phyloP scores from a whole-genome alignment of 92 coral and sea anemone genomes.

The Isaurus tuberculatus region DNA sequence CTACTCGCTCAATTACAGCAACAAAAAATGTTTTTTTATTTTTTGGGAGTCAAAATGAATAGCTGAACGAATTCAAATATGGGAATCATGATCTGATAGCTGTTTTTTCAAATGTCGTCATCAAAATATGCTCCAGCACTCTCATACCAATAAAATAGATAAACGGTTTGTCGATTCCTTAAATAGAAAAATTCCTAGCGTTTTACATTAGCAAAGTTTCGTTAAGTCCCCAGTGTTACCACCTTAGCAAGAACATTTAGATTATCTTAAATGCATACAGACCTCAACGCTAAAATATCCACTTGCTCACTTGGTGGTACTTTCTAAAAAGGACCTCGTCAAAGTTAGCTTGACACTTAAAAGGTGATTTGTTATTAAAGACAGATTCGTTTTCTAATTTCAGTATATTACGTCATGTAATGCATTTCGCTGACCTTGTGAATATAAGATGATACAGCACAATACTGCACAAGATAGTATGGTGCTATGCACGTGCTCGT shows the following conservation, averaged over 20 bases:
- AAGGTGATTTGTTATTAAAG: slow-evolving; percentile 2
- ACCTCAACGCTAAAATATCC: slow-evolving; percentile 7
- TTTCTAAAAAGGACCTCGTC: background rate
- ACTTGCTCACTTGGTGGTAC: background rate
- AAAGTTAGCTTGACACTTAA: slow-evolving; percentile 2
- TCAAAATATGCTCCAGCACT: background rate
- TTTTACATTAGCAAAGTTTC: background rate
- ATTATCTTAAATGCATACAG: background rate
- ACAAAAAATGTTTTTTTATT: no score
- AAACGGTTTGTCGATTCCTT: background rate
- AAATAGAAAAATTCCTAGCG: background rate
- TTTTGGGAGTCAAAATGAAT: no score
- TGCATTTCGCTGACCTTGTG: background rate
- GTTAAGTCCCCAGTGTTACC: background rate
- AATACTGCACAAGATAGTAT: no score
- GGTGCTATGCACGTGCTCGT: no score
- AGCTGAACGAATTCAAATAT: no score
- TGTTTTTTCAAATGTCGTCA: background rate
- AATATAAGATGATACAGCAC: no score
- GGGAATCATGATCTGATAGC: background rate
- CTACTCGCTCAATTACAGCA: no score
- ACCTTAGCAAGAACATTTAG: background rate
- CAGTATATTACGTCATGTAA: slow-evolving; percentile 5
- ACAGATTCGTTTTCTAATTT: background rate
- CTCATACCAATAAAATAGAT: background rate